A percentile compares a stretch with the other conserved stretches of the same genome.
Conservation (phyloP, 2,113 vertebrate species). For the Ptyas mucosa region DNA sequence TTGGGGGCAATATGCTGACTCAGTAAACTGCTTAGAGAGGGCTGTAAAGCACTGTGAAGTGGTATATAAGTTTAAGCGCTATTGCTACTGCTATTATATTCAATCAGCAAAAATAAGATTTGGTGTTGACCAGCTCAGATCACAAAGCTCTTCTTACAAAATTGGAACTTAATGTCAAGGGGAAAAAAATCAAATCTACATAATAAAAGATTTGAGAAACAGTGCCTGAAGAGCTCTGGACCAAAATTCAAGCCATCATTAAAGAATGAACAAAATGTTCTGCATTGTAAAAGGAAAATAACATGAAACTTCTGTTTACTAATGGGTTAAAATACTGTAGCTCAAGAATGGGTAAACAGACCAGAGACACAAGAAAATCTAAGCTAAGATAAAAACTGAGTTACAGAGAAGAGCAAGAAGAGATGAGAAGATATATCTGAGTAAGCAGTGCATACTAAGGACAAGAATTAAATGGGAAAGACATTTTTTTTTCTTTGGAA, state of each 20-base stretch:
- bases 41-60: too few relatives aligned
- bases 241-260: background rate
- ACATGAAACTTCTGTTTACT: background rate
- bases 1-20: too few relatives aligned
- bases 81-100: background rate
- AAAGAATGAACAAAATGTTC: background rate
- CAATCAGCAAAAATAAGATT: background rate
- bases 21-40: too few relatives aligned
- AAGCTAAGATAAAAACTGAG: background rate
- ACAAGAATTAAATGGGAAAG: background rate
- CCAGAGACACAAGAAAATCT: background rate
- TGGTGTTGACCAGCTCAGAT: background rate
- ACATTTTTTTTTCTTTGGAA: background rate
- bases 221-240: background rate
- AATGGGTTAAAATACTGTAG: background rate
- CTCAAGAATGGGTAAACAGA: background rate
- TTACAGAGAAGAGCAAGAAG: background rate
- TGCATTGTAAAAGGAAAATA: background rate
- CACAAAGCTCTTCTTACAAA: background rate
- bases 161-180: background rate
- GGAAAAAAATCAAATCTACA: background rate
- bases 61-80: too few relatives aligned
- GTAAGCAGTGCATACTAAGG: background rate
- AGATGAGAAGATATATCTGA: background rate
- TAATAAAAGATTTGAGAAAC: background rate